Conservation (phyloP, 1,140 invertebrate species). For the Tribolium castaneum region DNA sequence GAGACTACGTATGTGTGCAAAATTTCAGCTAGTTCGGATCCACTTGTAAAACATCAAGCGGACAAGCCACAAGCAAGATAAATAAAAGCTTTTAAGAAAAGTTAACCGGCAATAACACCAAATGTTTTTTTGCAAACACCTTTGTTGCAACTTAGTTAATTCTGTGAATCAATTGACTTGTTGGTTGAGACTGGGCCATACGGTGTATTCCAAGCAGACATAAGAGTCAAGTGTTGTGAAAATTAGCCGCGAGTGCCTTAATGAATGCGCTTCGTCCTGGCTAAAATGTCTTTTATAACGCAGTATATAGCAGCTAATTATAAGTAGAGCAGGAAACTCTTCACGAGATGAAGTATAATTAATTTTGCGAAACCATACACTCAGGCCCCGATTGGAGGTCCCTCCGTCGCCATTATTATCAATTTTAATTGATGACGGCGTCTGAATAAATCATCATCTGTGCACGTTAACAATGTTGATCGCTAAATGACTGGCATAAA, state of each 20-base stretch:
- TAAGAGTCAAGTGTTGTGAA: background rate
- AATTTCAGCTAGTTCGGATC: too few species aligned
- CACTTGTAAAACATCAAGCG: too few species aligned
- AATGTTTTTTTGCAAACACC: too few species aligned
- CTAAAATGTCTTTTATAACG: constrained; percentile 33
- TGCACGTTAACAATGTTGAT: constrained; percentile 21
- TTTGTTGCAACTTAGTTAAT: too few species aligned
- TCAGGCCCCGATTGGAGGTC: background rate
- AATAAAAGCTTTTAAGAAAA: too few species aligned
- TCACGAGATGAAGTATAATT: constrained; percentile 17
- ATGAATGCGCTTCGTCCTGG: background rate
- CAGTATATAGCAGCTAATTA: constrained; percentile 19
- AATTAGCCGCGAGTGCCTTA: background rate
- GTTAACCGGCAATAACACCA: too few species aligned
- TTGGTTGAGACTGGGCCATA: too few species aligned
- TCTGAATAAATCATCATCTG: constrained; percentile 18
- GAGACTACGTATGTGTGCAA: too few species aligned
- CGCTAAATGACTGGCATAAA: constrained; percentile 33
- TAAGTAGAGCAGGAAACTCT: constrained; percentile 18
- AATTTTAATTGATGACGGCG: constrained; percentile 25
- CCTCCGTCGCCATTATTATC: background rate
- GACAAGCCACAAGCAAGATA: too few species aligned
- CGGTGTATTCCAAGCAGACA: background rate
- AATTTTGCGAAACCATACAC: constrained; percentile 29
- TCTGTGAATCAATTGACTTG: too few species aligned